phyloP scores from a whole-genome alignment of 2,888 invertebrate genomes.

The Euphydryas editha region DNA sequence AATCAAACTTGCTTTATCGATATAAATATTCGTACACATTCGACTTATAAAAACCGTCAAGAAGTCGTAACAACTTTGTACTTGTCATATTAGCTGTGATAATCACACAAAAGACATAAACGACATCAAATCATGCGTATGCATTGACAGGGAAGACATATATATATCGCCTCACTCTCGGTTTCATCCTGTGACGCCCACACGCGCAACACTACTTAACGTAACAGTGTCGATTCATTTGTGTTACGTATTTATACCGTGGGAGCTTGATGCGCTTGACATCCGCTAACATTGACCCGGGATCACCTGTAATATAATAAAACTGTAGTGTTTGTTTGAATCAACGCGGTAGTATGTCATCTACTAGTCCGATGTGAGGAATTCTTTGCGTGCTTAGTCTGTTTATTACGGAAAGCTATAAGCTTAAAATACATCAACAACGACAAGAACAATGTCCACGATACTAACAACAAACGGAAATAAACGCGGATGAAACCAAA shows the following conservation, averaged over 20 bases:
- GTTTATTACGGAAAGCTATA: too few species aligned
- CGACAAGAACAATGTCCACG: too few species aligned
- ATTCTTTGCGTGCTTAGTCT: too few species aligned
- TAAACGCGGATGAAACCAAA: too few species aligned
- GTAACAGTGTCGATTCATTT: constrained; percentile 32
- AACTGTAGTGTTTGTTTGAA: background rate
- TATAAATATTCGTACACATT: too few species aligned
- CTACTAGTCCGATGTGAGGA: too few species aligned
- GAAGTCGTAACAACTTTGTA: background rate
- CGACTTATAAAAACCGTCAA: background rate
- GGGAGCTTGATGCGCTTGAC: constrained; percentile 20
- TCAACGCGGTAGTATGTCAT: too few species aligned
- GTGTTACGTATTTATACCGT: constrained; percentile 22
- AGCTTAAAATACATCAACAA: too few species aligned
- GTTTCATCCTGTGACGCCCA: constrained; percentile 31
- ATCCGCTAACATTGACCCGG: constrained; percentile 30
- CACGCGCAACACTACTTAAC: constrained; percentile 24
- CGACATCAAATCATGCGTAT: constrained; percentile 13
- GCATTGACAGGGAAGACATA: constrained; percentile 30
- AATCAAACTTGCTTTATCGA: too few species aligned
- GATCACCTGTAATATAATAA: background rate
- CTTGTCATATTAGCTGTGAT: constrained; percentile 2
- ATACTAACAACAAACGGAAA: too few species aligned
- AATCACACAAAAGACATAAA: constrained; percentile 12
- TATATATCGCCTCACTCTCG: constrained; percentile 35